Percentiles rank a stretch among this genome's conserved stretches.
phyloP scores from a whole-genome alignment of 2,797 vertebrate genomes.

The Phaenicophaeus curvirostris region DNA sequence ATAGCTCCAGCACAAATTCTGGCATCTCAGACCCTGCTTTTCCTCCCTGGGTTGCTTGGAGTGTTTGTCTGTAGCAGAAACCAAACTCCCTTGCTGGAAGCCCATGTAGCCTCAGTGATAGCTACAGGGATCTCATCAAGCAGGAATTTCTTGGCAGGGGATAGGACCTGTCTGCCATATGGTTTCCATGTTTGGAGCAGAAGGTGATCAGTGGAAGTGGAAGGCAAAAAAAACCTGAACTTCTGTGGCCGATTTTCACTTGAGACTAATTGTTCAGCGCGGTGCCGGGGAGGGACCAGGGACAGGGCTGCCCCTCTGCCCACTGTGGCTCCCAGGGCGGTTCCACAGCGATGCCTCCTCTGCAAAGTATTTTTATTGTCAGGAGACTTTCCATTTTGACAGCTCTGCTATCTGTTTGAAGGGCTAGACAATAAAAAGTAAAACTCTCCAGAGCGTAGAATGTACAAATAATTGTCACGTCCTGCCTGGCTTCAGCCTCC shows the following conservation, averaged over 20 bases:
- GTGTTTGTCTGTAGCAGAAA: slow-evolving; percentile 35
- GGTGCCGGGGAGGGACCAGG: neutral
- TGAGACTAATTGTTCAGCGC: slow-evolving; percentile 30
- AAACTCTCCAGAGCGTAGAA: neutral
- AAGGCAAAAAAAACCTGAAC: neutral
- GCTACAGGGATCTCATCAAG: slow-evolving; percentile 70
- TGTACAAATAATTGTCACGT: neutral
- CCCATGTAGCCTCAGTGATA: slow-evolving; percentile 41
- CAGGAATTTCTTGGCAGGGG: slow-evolving; percentile 72
- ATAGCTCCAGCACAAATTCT: slow-evolving; percentile 15
- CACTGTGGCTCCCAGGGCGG: neutral
- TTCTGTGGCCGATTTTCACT: slow-evolving; percentile 56
- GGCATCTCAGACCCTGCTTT: slow-evolving; percentile 1
- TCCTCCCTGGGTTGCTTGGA: neutral
- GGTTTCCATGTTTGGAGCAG: slow-evolving; percentile 72
- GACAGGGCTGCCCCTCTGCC: neutral
- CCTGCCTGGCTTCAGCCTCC: neutral
- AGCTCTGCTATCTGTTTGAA: neutral
- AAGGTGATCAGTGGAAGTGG: slow-evolving; percentile 57
- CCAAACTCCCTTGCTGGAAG: slow-evolving; percentile 54
- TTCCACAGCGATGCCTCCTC: neutral
- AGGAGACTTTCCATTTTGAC: slow-evolving; percentile 26
- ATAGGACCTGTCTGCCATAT: slow-evolving; percentile 72
- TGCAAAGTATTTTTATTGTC: neutral
- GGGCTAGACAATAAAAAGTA: neutral